phyloP scores from a whole-genome alignment of 2,797 vertebrate genomes.

The Anisognathus igniventris region DNA sequence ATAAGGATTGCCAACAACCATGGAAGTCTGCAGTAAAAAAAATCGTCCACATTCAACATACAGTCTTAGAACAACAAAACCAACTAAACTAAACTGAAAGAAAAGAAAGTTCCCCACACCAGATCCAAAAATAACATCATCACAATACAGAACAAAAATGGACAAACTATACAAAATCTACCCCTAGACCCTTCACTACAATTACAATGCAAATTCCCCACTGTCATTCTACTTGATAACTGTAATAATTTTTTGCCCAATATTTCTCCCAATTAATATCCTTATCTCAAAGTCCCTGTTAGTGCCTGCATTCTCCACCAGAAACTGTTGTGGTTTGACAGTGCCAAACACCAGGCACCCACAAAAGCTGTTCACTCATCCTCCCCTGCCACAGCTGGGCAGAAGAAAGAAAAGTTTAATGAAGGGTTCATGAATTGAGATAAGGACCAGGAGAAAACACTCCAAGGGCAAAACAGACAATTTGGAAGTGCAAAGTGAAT shows the following conservation, averaged over 20 bases:
- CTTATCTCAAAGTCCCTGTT: not conserved
- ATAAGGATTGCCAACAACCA: fast-evolving
- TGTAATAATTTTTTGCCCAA: not conserved
- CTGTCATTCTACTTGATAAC: not conserved
- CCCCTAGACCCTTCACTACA: not conserved
- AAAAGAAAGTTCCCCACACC: not conserved
- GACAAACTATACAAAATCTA: not conserved
- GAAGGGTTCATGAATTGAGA: not conserved
- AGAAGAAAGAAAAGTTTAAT: not conserved
- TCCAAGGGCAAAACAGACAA: not conserved
- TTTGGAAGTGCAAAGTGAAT: not conserved
- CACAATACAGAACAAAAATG: not conserved
- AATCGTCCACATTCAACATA: not conserved
- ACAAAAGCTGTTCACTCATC: not conserved
- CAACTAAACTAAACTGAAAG: not conserved
- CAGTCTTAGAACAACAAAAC: not conserved
- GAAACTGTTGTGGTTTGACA: not conserved
- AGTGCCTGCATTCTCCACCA: not conserved
- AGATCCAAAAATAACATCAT: not conserved
- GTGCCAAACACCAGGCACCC: not conserved
- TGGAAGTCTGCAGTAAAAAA: not conserved
- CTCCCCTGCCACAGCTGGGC: not conserved
- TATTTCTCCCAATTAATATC: not conserved
- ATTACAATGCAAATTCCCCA: not conserved
- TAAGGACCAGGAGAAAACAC: not conserved